These are phyloP conservation scores for Loriculus beryllinus DNA, from an alignment of 2,797 vertebrate species.

Conservation along the genomic window DNA sequence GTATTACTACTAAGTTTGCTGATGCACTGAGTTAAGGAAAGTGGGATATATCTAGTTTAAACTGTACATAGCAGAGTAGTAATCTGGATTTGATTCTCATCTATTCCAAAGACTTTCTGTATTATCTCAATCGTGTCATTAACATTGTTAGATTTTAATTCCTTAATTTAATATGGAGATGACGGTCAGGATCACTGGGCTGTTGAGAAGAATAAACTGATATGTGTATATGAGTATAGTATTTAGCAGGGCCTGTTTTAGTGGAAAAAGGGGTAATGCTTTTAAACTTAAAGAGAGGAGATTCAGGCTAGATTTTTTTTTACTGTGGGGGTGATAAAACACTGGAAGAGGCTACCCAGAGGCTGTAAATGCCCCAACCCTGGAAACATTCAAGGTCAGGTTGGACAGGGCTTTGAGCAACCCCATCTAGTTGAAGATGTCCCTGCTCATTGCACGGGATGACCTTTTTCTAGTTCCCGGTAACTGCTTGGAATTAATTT, in stretches of 20 bases:
- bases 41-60: neutral
- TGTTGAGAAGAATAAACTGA: neutral
- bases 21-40: neutral
- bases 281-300: neutral
- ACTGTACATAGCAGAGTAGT: neutral
- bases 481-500: neutral
- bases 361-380: neutral
- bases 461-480: neutral
- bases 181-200: neutral
- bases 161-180: neutral
- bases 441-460: neutral
- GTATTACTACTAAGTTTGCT: neutral
- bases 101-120: neutral
- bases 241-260: neutral
- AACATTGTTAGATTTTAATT: neutral
- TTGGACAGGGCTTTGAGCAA: neutral
- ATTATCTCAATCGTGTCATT: neutral
- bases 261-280: neutral
- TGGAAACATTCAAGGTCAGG: neutral
- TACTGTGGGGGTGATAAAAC: neutral
- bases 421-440: neutral
- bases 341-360: neutral
- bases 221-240: neutral
- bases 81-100: neutral
- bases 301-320: neutral